Evolutionary conservation across 2,888 invertebrate genomes (phyloP).

Genomic region (Drosophila heteroneura): DNA sequence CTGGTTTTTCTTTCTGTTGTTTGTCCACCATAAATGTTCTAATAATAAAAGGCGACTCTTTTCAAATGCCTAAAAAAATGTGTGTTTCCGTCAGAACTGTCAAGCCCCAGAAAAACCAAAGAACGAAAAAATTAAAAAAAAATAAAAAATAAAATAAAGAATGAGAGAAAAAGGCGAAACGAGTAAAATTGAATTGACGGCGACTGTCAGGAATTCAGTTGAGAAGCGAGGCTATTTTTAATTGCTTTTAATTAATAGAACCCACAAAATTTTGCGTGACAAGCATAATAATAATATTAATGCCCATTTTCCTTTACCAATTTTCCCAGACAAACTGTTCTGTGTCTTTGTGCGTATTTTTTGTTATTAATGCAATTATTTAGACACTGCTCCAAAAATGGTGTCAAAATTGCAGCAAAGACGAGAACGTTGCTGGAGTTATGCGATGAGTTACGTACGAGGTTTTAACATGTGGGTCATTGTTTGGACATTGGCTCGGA

Average conservation of each 20-base stretch:
- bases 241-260: conserved; percentile 78
- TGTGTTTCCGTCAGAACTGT: conserved; percentile 69
- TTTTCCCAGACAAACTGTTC: conserved; percentile 1
- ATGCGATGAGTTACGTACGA: conserved; percentile 25
- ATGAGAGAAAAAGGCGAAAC: conserved; percentile 28
- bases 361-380: conserved; percentile 38
- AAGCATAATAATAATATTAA: conserved; percentile 56
- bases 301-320: conserved; percentile 19
- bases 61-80: conserved; percentile 61
- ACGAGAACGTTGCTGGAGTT: conserved; percentile 16
- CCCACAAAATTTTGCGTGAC: conserved; percentile 66
- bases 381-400: conserved; percentile 19
- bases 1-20: neutral
- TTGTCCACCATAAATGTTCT: conserved; percentile 38
- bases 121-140: neutral
- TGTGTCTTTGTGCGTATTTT: neutral
- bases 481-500: conserved; percentile 30
- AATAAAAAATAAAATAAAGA: neutral
- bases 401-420: conserved; percentile 16
- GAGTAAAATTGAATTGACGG: conserved; percentile 35
- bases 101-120: conserved; percentile 24
- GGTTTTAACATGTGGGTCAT: conserved; percentile 42
- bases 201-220: conserved; percentile 55
- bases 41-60: conserved; percentile 57
- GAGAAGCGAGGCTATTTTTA: conserved; percentile 69